Conservation (phyloP, 1,140 invertebrate species). For the Eupristina koningsbergeri region DNA sequence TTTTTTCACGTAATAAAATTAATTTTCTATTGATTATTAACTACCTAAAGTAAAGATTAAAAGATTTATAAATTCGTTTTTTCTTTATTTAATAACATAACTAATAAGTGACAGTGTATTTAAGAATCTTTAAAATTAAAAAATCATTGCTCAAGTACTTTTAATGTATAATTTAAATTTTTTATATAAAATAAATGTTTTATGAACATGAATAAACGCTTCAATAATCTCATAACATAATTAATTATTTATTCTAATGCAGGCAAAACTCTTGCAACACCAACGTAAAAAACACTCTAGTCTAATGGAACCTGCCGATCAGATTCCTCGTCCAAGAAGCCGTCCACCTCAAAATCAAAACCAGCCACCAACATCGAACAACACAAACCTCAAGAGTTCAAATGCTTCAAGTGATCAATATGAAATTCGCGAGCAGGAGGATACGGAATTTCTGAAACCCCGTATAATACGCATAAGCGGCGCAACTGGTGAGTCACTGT, state of each 20-base stretch:
- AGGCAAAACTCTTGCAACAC: conserved; percentile 86
- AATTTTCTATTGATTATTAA: not conserved
- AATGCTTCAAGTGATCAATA: not conserved
- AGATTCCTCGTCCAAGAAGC: conserved; percentile 67
- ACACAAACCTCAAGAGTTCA: conserved; percentile 12
- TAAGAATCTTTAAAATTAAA: too few species aligned
- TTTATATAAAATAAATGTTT: too few species aligned
- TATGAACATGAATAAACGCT: too few species aligned
- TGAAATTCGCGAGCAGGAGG: conserved; percentile 48
- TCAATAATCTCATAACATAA: not conserved
- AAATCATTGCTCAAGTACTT: too few species aligned
- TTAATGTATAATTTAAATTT: too few species aligned
- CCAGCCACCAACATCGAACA: conserved; percentile 56
- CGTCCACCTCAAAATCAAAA: conserved; percentile 67
- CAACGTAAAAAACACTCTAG: conserved; percentile 83
- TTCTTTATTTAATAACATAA: too few species aligned
- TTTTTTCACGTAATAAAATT: not conserved
- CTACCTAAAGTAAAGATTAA: too few species aligned
- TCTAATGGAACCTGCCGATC: conserved; percentile 70
- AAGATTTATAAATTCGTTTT: too few species aligned
- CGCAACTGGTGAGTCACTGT: not conserved
- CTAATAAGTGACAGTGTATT: too few species aligned
- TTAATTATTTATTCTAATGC: conserved; percentile 4
- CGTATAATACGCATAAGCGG: conserved; percentile 25
- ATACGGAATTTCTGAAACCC: conserved; percentile 45